A percentile compares a stretch with the other conserved stretches of the same genome.
phyloP scores from a whole-genome alignment of 2,113 vertebrate species.

The Circaetus cinerascens region DNA sequence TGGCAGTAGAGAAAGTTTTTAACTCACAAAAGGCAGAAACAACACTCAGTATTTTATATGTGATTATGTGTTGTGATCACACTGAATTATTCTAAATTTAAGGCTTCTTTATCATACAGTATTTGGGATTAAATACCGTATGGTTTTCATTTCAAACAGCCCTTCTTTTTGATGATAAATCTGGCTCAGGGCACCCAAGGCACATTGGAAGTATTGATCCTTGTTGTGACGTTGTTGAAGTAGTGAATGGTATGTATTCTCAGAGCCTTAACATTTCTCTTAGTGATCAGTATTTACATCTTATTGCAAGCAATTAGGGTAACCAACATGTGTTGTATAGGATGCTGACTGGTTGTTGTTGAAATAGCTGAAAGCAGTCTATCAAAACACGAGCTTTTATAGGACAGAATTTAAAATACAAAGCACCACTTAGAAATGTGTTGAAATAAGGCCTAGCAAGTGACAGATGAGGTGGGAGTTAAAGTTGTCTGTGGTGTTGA shows the following conservation, averaged over 20 bases:
- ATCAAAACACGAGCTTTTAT: neutral
- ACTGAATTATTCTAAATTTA: neutral
- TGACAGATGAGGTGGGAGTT: neutral
- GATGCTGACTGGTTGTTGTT: neutral
- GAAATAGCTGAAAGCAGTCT: neutral
- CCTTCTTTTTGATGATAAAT: conserved; percentile 90
- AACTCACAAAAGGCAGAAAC: neutral
- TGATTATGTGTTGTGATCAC: neutral
- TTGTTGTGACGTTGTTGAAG: conserved; percentile 90
- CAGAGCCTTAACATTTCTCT: neutral
- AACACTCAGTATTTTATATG: neutral
- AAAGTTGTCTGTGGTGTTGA: neutral
- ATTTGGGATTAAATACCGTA: neutral
- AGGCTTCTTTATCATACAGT: neutral
- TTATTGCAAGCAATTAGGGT: neutral
- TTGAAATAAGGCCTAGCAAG: neutral
- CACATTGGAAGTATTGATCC: conserved; percentile 98
- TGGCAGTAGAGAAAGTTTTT: neutral
- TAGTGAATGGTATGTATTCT: conserved; percentile 85
- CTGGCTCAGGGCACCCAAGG: conserved; percentile 86
- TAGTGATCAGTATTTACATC: neutral
- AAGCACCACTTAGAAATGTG: neutral
- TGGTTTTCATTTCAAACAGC: conserved; percentile 72
- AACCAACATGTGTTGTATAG: neutral
- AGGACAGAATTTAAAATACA: neutral